phyloP scores from a whole-genome alignment of 2,797 vertebrate genomes.

The Gymnoscopelus microlampas region DNA sequence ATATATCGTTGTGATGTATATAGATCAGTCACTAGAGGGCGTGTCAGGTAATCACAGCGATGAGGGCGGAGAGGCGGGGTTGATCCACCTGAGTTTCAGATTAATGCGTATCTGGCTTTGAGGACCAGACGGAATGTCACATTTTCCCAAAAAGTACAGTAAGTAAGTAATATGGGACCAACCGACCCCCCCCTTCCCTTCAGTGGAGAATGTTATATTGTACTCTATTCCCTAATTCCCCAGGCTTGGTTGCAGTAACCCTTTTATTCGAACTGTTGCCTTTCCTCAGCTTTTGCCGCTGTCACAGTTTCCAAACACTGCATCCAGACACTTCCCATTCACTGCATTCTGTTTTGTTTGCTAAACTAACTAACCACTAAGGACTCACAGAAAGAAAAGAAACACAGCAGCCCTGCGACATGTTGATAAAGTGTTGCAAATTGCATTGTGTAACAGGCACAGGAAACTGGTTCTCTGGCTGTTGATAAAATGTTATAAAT shows the following conservation, averaged over 20 bases:
- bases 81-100: too few relatives aligned
- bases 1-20: too few relatives aligned
- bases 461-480: background rate
- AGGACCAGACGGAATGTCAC: too few relatives aligned
- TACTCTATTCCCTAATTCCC: slow-evolving; percentile 2
- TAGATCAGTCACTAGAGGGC: too few relatives aligned
- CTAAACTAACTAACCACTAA: background rate
- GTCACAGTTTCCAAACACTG: slow-evolving; percentile 15
- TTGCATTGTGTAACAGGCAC: background rate
- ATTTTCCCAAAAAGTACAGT: too few relatives aligned
- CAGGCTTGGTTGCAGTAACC: background rate
- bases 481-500: slow-evolving; percentile 8
- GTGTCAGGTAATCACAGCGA: too few relatives aligned
- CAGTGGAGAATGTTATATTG: background rate
- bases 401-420: background rate
- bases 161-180: too few relatives aligned
- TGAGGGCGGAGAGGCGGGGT: too few relatives aligned
- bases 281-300: slow-evolving; percentile 14
- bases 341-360: background rate
- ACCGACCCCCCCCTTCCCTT: too few relatives aligned
- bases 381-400: background rate
- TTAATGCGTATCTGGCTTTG: too few relatives aligned
- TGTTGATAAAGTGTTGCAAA: background rate
- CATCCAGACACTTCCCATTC: slow-evolving; percentile 24
- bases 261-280: slow-evolving; percentile 18